Evolutionary conservation across 2,888 invertebrate species (phyloP).

Genomic region (Galerucella calmariensis): DNA sequence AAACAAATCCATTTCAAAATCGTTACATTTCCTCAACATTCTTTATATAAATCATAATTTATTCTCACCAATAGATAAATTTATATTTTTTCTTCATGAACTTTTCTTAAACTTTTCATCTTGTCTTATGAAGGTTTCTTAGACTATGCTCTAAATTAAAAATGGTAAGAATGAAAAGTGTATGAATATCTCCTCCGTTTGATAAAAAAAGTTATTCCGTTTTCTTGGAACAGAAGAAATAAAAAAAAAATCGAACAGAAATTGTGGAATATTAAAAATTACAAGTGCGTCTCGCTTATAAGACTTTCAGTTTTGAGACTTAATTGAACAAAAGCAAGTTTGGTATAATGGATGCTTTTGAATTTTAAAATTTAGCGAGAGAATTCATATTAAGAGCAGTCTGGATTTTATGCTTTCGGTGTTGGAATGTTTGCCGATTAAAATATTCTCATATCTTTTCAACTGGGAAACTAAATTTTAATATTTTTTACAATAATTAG

Average conservation of each 20-base stretch:
- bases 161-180: background rate
- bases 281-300: conserved; percentile 24
- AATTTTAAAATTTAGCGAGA: conserved; percentile 16
- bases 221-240: background rate
- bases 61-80: too few species aligned
- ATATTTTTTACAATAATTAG: too few species aligned
- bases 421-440: background rate
- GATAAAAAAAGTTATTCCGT: background rate
- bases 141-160: background rate
- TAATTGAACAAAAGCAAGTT: conserved; percentile 35
- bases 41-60: too few species aligned
- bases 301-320: conserved; percentile 25
- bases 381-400: conserved; percentile 8
- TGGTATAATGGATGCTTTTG: conserved; percentile 20
- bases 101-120: background rate
- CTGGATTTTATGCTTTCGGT: background rate
- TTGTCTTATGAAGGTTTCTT: background rate
- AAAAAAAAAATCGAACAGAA: conserved; percentile 4
- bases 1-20: too few species aligned
- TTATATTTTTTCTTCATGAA: too few species aligned
- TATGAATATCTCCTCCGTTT: conserved; percentile 3
- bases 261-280: conserved; percentile 31
- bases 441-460: background rate
- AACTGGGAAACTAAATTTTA: too few species aligned
- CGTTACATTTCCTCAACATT: too few species aligned